Evolutionary conservation across 1,140 invertebrate species (phyloP), one percentile per base, ranked within the genome.

Genomic region (Lepidurus arcticus): DNA sequence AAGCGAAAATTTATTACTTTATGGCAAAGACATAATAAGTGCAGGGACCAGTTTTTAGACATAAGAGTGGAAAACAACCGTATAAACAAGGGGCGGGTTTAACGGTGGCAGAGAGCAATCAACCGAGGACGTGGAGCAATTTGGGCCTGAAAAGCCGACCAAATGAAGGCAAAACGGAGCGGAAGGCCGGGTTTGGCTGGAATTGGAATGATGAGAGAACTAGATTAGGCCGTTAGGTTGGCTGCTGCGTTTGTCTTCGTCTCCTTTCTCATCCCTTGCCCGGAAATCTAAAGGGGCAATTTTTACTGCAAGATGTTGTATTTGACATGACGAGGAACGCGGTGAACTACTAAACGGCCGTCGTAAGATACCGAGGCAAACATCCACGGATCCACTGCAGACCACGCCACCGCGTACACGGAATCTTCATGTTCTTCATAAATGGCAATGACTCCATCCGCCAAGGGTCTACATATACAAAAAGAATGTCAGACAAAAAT

Each of bases 351-450:
- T 44, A 98, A 88, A 79, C 97, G 86, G 5, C 96, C 97, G 87
- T 99, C 97, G 86, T 97, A 98, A 85, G 95, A 97, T 0, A 99
- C 87, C 0, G 96, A 98, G 43, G 97, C 97, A 89, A 98, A 98
- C 65, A 95, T 93, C 97, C 97, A 99, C 21, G 97, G 96, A 88
- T 99, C 97, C 53, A 94, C 93, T 53, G 92, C 90, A 78, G 96
- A 97, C 97, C 97, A 99, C 86, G 97, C 96, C 1, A 93, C 94
- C 83, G 93, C 93, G 87, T 99, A 99, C 21, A 99, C 97, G 76
- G 95, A 96, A 85, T 99, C 97, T 86, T 99, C 97, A 85, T 99
- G 97, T 82, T 98, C 94, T 84, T 98, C 96, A 84, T 96, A 98
- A 80, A 90, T 93, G 80, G 92, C 91, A 73, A 97, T 88, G 0